These are phyloP conservation scores for Zapus hudsonius DNA, from an alignment of 2,113 vertebrate species.

Conservation along the genomic window DNA sequence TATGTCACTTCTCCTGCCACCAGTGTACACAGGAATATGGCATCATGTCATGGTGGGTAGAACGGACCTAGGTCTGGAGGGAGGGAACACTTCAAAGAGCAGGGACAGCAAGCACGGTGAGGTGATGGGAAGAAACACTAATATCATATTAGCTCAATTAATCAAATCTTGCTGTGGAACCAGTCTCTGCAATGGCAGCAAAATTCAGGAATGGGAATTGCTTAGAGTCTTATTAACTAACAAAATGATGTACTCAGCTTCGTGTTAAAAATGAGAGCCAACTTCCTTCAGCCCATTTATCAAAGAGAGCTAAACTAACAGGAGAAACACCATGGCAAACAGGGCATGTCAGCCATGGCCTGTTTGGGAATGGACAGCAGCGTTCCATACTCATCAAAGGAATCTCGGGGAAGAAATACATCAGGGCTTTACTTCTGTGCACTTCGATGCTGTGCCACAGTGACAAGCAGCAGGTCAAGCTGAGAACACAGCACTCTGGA, in stretches of 20 bases:
- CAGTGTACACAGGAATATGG: background rate
- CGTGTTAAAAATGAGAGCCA: background rate
- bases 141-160: background rate
- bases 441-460: background rate
- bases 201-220: background rate
- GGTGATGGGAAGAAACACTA: background rate
- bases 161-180: background rate
- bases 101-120: background rate
- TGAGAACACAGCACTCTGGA: background rate
- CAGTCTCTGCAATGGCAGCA: background rate
- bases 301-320: background rate
- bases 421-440: background rate
- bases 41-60: accelerated
- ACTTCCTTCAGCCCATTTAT: slow-evolving; percentile 29
- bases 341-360: background rate
- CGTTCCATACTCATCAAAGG: background rate
- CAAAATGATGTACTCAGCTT: too few species aligned
- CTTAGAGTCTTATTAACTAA: background rate
- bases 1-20: too few species aligned
- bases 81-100: accelerated
- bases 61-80: too few species aligned
- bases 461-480: background rate
- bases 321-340: background rate
- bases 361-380: background rate
- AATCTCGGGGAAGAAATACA: background rate